A percentile compares a stretch with the other conserved stretches of the same genome.
Evolutionary conservation across 2,797 vertebrate species (phyloP).

Genomic region (Sternotherus odoratus): DNA sequence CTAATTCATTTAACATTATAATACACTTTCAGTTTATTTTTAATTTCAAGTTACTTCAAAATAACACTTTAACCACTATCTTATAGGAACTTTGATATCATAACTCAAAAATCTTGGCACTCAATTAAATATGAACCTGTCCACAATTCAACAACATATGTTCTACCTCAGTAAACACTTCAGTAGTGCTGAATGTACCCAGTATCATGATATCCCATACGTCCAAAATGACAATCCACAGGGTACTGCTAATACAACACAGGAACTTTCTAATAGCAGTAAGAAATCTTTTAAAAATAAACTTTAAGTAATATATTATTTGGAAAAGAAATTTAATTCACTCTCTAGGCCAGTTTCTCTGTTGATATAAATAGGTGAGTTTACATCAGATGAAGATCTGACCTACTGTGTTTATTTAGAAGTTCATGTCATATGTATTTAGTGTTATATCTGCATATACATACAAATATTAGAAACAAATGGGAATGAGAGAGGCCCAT

Average conservation of each 20-base stretch:
- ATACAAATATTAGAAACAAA: neutral
- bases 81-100: neutral
- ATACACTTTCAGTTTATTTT: conserved; percentile 23
- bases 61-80: neutral
- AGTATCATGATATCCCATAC: neutral
- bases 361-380: neutral
- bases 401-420: neutral
- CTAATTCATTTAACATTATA: neutral
- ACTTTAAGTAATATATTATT: neutral
- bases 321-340: neutral
- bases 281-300: neutral
- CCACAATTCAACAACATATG: conserved; percentile 9
- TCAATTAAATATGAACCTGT: conserved; percentile 30
- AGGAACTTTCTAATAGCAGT: neutral
- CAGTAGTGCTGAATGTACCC: neutral
- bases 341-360: neutral
- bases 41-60: conserved; percentile 27
- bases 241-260: neutral
- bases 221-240: neutral
- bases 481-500: neutral
- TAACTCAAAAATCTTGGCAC: conserved; percentile 37
- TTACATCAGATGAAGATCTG: neutral
- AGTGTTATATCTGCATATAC: neutral
- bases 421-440: neutral
- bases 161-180: conserved; percentile 13